These are phyloP conservation scores for Chrysomallon squamiferum DNA, from an alignment of 1,140 invertebrate genomes.

Conservation along the genomic window DNA sequence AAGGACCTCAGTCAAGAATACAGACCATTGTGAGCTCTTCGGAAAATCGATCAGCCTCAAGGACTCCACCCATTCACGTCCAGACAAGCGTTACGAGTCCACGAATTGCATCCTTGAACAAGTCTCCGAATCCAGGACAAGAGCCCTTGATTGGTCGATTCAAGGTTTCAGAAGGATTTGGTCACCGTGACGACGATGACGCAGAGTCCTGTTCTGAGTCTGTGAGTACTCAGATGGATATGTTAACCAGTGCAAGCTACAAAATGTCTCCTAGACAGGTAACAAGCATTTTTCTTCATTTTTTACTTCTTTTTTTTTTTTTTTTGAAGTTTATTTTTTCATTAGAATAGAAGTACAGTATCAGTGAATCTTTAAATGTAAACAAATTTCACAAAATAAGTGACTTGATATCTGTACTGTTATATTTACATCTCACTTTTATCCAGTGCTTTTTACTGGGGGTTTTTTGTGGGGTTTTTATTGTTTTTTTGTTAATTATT, in stretches of 20 bases:
- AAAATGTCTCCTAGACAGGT: constrained; percentile 7
- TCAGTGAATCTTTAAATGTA: too few species aligned
- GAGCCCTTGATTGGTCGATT: not conserved
- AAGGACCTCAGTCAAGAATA: not conserved
- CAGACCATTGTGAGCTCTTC: not conserved
- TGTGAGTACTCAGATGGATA: constrained; percentile 6
- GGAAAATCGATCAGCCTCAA: not conserved
- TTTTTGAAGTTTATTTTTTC: too few species aligned
- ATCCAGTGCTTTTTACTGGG: too few species aligned
- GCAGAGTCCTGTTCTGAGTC: not conserved
- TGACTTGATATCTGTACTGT: too few species aligned
- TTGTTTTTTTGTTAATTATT: too few species aligned
- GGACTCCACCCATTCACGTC: not conserved
- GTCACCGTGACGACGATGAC: not conserved
- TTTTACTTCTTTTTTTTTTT: not conserved
- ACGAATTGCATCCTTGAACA: not conserved
- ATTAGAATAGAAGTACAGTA: too few species aligned
- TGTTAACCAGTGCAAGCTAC: constrained; percentile 1
- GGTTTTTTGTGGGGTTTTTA: too few species aligned
- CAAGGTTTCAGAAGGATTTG: not conserved
- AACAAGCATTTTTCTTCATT: not conserved
- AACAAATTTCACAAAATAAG: too few species aligned
- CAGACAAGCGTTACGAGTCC: not conserved
- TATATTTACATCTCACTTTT: too few species aligned
- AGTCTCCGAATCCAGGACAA: not conserved